These are phyloP conservation scores for Schizopygopsis pylzovi DNA, from an alignment of 2,797 vertebrate species.

Conservation along the genomic window DNA sequence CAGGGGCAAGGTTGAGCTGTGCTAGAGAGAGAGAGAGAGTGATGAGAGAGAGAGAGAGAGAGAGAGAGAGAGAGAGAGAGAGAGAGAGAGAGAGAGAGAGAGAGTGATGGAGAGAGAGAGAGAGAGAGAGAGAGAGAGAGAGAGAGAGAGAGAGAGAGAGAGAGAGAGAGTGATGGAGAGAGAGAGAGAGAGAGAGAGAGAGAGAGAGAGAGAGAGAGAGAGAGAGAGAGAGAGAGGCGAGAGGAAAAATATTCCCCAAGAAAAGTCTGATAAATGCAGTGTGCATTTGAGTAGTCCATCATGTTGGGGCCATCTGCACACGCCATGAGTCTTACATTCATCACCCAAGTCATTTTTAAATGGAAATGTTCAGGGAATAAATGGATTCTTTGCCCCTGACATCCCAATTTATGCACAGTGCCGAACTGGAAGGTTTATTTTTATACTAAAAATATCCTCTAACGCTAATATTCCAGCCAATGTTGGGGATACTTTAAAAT, in stretches of 20 bases:
- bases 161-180: conserved; percentile 16
- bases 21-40: not conserved
- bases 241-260: conserved; percentile 28
- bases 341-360: conserved; percentile 50
- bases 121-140: no score
- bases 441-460: conserved; percentile 14
- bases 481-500: conserved; percentile 4
- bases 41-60: not conserved
- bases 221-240: not conserved
- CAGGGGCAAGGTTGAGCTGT: conserved; percentile 38
- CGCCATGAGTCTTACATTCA: conserved; percentile 37
- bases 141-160: not conserved
- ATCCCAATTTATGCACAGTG: conserved; percentile 44
- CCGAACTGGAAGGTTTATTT: conserved; percentile 31
- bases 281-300: conserved; percentile 47
- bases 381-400: conserved; percentile 50
- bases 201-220: not conserved
- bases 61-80: no score
- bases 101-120: not conserved
- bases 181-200: no score
- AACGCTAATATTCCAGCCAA: not conserved
- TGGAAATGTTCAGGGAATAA: conserved; percentile 56
- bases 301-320: conserved; percentile 47
- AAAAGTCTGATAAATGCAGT: conserved; percentile 52
- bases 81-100: no score